phyloP scores from a whole-genome alignment of 2,113 vertebrate species.

The Lepus timidus region DNA sequence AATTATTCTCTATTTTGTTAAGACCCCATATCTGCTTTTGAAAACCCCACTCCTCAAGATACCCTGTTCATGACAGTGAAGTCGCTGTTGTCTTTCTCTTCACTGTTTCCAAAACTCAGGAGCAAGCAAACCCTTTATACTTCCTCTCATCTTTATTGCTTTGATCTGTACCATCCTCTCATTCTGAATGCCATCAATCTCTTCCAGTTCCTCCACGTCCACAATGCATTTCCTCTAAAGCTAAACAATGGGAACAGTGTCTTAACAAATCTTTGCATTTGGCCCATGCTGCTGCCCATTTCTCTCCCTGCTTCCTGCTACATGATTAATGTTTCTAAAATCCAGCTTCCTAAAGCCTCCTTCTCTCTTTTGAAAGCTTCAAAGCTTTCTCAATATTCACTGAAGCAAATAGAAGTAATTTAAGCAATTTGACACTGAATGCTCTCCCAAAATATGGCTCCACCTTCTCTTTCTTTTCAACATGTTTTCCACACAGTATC shows the following conservation, averaged over 20 bases:
- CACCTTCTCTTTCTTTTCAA: neutral
- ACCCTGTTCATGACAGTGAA: neutral
- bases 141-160: slow-evolving; percentile 12
- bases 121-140: neutral
- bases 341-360: neutral
- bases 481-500: neutral
- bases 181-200: slow-evolving; percentile 37
- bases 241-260: slow-evolving; percentile 39
- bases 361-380: neutral
- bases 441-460: neutral
- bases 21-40: neutral
- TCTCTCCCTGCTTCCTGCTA: slow-evolving; percentile 44
- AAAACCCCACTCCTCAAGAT: neutral
- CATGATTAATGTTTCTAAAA: neutral
- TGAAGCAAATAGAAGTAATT: neutral
- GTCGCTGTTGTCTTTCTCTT: neutral
- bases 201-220: neutral
- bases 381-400: neutral
- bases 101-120: neutral
- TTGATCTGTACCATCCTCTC: slow-evolving; percentile 28
- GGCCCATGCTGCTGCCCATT: neutral
- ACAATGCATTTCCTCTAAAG: slow-evolving; percentile 35
- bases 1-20: neutral
- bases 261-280: neutral
- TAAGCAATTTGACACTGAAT: neutral